Percentiles rank a stretch among this genome's conserved stretches.
Evolutionary conservation across 2,888 invertebrate species (phyloP).

Genomic region (Drosophila anomalata): DNA sequence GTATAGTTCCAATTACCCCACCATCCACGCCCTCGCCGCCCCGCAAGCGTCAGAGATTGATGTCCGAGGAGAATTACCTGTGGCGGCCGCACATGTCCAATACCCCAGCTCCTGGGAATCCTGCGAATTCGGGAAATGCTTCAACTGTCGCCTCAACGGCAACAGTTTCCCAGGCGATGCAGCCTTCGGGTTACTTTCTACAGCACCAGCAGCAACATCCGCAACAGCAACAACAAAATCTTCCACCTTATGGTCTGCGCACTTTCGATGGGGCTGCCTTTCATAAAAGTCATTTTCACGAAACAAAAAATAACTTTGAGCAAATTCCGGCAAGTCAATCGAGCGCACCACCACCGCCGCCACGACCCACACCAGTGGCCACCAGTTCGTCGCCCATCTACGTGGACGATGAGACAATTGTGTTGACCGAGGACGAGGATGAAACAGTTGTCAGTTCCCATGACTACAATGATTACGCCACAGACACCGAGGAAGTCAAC

Average conservation of each 20-base stretch:
- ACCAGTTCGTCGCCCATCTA: conserved; percentile 50
- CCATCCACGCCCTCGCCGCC: conserved; percentile 84
- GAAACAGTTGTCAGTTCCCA: conserved; percentile 81
- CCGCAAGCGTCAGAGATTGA: conserved; percentile 81
- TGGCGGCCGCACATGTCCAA: conserved; percentile 80
- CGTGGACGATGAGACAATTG: conserved; percentile 82
- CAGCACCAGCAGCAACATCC: conserved; percentile 37
- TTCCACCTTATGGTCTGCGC: conserved; percentile 43
- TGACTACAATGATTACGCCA: conserved; percentile 79
- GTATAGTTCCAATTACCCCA: conserved; percentile 83
- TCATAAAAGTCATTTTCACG: conserved; percentile 70
- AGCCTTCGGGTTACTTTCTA: conserved; percentile 58
- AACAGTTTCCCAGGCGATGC: conserved; percentile 40
- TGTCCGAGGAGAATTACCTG: conserved; percentile 78
- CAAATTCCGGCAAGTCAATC: conserved; percentile 79
- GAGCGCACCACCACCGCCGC: conserved; percentile 40
- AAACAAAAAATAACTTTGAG: conserved; percentile 69
- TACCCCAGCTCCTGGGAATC: conserved; percentile 6
- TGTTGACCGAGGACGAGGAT: conserved; percentile 83
- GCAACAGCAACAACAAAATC: conserved; percentile 33
- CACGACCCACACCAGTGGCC: conserved; percentile 15
- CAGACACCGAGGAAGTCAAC: conserved; percentile 69
- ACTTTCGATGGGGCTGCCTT: conserved; percentile 48
- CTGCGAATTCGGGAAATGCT: background rate
- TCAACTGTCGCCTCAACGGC: conserved; percentile 13